Conservation (phyloP, 2,113 vertebrate species). For the Ceyx melanurus region DNA sequence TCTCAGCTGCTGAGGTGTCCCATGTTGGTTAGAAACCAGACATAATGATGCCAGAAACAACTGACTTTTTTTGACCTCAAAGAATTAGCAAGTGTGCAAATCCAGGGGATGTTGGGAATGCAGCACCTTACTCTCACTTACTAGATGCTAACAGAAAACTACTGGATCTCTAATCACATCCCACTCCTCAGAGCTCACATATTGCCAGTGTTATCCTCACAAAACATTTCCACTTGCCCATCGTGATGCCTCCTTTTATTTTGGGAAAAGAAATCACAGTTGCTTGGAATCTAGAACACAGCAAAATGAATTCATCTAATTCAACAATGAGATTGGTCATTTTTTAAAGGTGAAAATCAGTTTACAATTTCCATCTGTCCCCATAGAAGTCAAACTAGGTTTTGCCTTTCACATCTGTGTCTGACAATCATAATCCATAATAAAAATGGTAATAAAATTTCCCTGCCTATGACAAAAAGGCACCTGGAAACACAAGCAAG, state of each 20-base stretch:
- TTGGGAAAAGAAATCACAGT: background rate
- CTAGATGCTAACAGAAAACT: background rate
- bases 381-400: slow-evolving; percentile 11
- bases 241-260: slow-evolving; percentile 4
- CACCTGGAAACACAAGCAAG: background rate
- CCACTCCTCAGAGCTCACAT: background rate
- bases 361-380: slow-evolving; percentile 16
- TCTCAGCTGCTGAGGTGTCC: background rate
- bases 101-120: background rate
- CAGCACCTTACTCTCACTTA: background rate
- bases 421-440: slow-evolving; percentile 33
- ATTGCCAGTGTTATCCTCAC: background rate
- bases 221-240: background rate
- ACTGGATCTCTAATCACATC: background rate
- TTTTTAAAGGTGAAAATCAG: slow-evolving; percentile 38
- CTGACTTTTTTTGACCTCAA: background rate
- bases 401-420: slow-evolving; percentile 11
- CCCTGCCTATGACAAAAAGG: background rate
- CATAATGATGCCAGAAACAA: background rate
- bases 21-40: background rate
- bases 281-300: slow-evolving; percentile 23
- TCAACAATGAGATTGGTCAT: background rate
- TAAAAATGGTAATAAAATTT: background rate
- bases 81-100: background rate
- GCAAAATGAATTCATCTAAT: background rate